Conservation (phyloP, 2,888 invertebrate species). For the Cheilosia impressa region DNA sequence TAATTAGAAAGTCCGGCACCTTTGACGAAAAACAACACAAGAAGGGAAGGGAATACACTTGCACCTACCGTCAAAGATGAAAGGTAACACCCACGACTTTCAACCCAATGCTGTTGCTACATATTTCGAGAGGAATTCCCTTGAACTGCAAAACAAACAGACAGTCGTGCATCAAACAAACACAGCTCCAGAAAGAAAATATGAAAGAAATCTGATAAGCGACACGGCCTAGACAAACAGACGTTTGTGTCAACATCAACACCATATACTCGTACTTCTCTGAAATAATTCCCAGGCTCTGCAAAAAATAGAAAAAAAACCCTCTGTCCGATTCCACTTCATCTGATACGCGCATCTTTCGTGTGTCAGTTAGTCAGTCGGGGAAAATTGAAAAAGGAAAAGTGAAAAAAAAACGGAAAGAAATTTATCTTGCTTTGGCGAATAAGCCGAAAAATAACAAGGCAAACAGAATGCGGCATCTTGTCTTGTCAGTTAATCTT, state of each 20-base stretch:
- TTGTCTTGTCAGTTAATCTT: slow-evolving; percentile 74
- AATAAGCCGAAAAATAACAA: slow-evolving; percentile 73
- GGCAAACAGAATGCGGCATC: slow-evolving; percentile 69
- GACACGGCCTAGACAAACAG: slow-evolving; percentile 28
- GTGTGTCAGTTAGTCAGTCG: background rate
- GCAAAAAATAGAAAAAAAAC: background rate
- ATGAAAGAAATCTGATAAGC: slow-evolving; percentile 61
- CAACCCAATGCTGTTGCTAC: background rate
- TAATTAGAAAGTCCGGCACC: slow-evolving; percentile 24
- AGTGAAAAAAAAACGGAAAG: slow-evolving; percentile 35
- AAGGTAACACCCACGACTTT: slow-evolving; percentile 10
- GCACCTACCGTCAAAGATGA: slow-evolving; percentile 23
- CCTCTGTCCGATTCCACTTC: background rate
- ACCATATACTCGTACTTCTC: background rate
- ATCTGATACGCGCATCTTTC: background rate
- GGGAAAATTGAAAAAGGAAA: slow-evolving; percentile 43
- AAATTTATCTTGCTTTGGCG: slow-evolving; percentile 66
- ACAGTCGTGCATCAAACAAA: background rate
- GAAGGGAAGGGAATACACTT: background rate
- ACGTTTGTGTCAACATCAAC: slow-evolving; percentile 36
- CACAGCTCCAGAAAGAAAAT: slow-evolving; percentile 7
- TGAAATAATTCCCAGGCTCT: slow-evolving; percentile 3
- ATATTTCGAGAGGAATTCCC: slow-evolving; percentile 1
- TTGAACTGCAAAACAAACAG: background rate
- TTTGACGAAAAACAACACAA: background rate